Percentiles rank a stretch among this genome's conserved stretches.
Conservation (phyloP, 2,888 invertebrate genomes). For the Sclerodermus sp. region DNA sequence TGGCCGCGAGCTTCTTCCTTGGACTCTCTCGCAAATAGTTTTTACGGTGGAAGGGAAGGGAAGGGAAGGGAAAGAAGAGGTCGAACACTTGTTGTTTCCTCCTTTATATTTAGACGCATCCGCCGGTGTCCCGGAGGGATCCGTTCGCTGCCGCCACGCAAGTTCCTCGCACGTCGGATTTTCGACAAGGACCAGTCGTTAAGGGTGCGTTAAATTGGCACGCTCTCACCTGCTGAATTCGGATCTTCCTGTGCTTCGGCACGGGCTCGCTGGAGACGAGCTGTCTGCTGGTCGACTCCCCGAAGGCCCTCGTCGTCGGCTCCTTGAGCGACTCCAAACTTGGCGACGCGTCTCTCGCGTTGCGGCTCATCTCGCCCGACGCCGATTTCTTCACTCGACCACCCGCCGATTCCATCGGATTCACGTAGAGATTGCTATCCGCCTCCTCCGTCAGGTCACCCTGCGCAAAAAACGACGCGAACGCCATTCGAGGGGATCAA, state of each 20-base stretch:
- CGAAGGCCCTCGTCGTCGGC: conserved; percentile 25
- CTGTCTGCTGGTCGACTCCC: conserved; percentile 43
- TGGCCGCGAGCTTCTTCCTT: too few species aligned
- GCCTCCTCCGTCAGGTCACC: conserved; percentile 74
- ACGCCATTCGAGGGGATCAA: background rate
- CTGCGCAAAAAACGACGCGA: conserved; percentile 11
- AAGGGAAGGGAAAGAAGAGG: too few species aligned
- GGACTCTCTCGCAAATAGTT: too few species aligned
- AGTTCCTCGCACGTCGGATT: too few species aligned
- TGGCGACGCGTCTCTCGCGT: conserved; percentile 45
- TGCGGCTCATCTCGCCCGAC: conserved; percentile 74
- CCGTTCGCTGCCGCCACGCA: too few species aligned
- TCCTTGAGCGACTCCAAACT: conserved; percentile 60
- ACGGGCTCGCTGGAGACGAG: conserved; percentile 68
- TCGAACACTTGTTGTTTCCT: too few species aligned
- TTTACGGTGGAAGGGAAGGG: too few species aligned
- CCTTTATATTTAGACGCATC: too few species aligned
- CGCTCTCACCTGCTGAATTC: conserved; percentile 74
- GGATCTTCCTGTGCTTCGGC: conserved; percentile 83
- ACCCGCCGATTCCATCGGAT: conserved; percentile 67
- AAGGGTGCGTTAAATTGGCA: background rate
- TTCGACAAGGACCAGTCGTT: background rate
- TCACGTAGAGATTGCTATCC: conserved; percentile 85
- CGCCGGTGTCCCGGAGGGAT: too few species aligned
- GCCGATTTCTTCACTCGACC: conserved; percentile 74